These are phyloP conservation scores for Cataglyphis altisquamis DNA, from an alignment of 2,888 invertebrate species.

Conservation along the genomic window DNA sequence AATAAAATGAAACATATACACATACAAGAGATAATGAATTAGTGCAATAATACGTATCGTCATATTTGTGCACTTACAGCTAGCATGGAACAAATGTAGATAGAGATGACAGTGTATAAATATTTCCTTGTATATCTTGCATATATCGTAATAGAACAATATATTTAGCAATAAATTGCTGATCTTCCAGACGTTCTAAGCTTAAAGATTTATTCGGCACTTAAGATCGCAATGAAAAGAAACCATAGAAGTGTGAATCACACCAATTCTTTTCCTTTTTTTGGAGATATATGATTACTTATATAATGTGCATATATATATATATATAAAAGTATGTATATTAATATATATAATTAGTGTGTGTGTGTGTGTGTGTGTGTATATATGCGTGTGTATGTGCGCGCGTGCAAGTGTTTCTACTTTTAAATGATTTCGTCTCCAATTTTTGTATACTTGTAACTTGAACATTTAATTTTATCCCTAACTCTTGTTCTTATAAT, in stretches of 20 bases:
- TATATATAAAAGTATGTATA: no score
- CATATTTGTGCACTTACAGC: constrained; percentile 36
- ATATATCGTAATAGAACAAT: constrained; percentile 1
- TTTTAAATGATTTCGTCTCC: not conserved
- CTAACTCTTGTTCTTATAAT: not conserved
- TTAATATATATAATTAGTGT: no score
- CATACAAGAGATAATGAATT: constrained; percentile 35
- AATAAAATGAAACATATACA: constrained; percentile 41
- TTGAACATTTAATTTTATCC: constrained; percentile 4
- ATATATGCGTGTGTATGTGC: no score
- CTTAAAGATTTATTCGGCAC: not conserved
- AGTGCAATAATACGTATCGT: constrained; percentile 21
- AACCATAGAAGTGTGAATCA: constrained; percentile 22
- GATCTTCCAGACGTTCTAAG: constrained; percentile 13
- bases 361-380: no score
- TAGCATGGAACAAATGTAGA: constrained; percentile 20
- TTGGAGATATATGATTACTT: constrained; percentile 30
- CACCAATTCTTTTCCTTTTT: not conserved
- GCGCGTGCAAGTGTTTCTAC: not conserved
- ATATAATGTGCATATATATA: constrained; percentile 15
- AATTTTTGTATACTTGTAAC: not conserved
- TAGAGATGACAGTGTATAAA: not conserved
- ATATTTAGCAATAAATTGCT: constrained; percentile 10
- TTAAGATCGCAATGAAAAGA: not conserved
- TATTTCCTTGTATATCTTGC: constrained; percentile 25